Evolutionary conservation across 2,888 invertebrate genomes (phyloP), one percentile per base, ranked within the genome.

Genomic region (Cerceris rybyensis): DNA sequence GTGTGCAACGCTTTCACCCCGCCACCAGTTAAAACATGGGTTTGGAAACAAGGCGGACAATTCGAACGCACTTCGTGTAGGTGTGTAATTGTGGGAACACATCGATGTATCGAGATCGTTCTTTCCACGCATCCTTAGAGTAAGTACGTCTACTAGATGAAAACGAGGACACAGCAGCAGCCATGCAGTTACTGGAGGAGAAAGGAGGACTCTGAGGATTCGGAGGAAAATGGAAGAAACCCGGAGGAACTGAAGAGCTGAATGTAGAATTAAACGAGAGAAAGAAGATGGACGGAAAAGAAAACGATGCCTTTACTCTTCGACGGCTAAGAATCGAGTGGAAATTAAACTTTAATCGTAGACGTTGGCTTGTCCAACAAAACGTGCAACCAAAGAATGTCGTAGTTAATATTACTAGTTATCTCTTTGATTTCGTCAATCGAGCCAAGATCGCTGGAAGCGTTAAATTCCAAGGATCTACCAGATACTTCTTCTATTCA

Each of bases 21-120:
- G 68, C 75, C 75, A 81, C 83, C 85, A 82, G 85, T 80, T 80
- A 74, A 80, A 83, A 75, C 75, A 76, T 85, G 84, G 85, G 57
- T 73, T 81, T 84, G 28, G 28, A 28, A 75, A 59, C 72, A 57
- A 85, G 81, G 75, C 71, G 67, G 61, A 73, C 65, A 78, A 80
- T 66, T 80, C 82, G 75, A 78, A 83, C 79, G 78, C 78, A 79
- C 83, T 52, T 85, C 65, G 75, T 75, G 77, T 83, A 63, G 59
- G 46, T 82, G 49, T 78, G 28, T 72, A 41, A 58, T n/a, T 41
- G 66, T 64, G 65, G 64, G 42, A 82, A 71, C 75, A 66, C 66
- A 79, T 61, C 57, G 66, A 81, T 71, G 52, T 52, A 28, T 72
- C 73, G 74, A 68, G 76, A 76, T 72, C 68, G 83, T 75, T 49